Percentiles rank a stretch among this genome's conserved stretches.
Evolutionary conservation across 2,888 invertebrate genomes (phyloP).

Genomic region (Erebia palarica): DNA sequence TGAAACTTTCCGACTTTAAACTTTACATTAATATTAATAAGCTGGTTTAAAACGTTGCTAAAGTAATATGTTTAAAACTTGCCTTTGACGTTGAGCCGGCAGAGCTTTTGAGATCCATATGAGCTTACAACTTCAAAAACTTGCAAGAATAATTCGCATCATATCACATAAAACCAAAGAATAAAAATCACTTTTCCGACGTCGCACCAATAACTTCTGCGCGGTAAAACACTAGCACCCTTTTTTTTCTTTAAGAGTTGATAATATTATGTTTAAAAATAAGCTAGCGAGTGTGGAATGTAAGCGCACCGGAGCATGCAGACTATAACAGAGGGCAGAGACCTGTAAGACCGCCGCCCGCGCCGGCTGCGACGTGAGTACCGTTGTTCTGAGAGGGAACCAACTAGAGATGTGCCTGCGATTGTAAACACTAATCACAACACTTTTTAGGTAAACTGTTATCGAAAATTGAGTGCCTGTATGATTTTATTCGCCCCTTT

Average conservation of each 20-base stretch:
- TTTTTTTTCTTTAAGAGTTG: constrained; percentile 10
- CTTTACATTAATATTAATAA: constrained; percentile 60
- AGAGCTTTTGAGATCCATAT: constrained; percentile 40
- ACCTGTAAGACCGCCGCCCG: constrained; percentile 65
- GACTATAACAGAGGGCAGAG: constrained; percentile 65
- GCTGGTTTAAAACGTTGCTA: constrained; percentile 52
- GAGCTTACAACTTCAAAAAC: constrained; percentile 53
- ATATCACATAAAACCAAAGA: constrained; percentile 35
- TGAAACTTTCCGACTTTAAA: constrained; percentile 1
- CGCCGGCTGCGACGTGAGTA: constrained; percentile 61
- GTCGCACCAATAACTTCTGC: neutral
- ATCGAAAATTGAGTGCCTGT: too few relatives aligned
- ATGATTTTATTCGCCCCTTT: too few relatives aligned
- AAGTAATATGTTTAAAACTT: constrained; percentile 49
- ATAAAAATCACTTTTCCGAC: constrained; percentile 21
- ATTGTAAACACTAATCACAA: neutral
- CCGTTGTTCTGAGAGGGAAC: constrained; percentile 62
- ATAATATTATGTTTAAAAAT: constrained; percentile 22
- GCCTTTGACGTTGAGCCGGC: constrained; percentile 50
- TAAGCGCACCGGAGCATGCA: constrained; percentile 53
- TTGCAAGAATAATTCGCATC: constrained; percentile 32
- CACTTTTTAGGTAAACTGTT: neutral
- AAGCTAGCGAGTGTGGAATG: constrained; percentile 29
- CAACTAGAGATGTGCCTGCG: constrained; percentile 14
- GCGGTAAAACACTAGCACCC: neutral